Evolutionary conservation across 2,888 invertebrate genomes (phyloP), one percentile per base, ranked within the genome.

Genomic region (Diarsia dahlii): DNA sequence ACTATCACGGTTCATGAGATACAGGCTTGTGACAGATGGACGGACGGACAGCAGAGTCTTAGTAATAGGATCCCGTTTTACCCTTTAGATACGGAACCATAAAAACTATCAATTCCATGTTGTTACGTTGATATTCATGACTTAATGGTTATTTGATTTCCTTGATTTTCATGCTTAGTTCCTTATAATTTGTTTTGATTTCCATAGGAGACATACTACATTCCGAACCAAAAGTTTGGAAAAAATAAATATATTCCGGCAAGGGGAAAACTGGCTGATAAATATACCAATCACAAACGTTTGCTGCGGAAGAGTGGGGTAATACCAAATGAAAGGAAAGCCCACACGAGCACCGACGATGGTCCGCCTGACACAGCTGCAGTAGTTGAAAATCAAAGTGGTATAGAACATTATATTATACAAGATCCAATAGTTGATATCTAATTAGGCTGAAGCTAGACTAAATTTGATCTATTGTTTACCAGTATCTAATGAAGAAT

Each of bases 401-500:
- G 56, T 56, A 56, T 56, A 56, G 23, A 12, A 56, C 56, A 56
- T 23, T 5, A 56, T 56, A 56, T 56, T 52, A 52, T 52, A 56
- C 23, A 56, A 56, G 12, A 56, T 56, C 12, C 4, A 56, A 56
- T 56, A 56, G 56, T 56, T 56, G 28, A 56, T 23, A 23, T 56
- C 23, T 56, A 56, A 56, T n/a, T 8, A 56, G 23, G 56, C 56
- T 56, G 56, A 56, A 56, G 12, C 56, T 56, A 12, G 56, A 56
- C 23, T 56, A 13, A 56, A 56, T 23, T 56, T 56, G n/a, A 56
- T 56, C 23, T 23, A 56, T 23, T 62, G 34, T 62, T 62, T 62
- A 62, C 62, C 62, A 62, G 62, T 62, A 62, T 62, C 62, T 62
- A 62, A 62, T 62, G 62, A 58, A 58, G 58, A 58, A 58, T 58